phyloP scores from a whole-genome alignment of 2,797 vertebrate genomes.

The Danio choprae region DNA sequence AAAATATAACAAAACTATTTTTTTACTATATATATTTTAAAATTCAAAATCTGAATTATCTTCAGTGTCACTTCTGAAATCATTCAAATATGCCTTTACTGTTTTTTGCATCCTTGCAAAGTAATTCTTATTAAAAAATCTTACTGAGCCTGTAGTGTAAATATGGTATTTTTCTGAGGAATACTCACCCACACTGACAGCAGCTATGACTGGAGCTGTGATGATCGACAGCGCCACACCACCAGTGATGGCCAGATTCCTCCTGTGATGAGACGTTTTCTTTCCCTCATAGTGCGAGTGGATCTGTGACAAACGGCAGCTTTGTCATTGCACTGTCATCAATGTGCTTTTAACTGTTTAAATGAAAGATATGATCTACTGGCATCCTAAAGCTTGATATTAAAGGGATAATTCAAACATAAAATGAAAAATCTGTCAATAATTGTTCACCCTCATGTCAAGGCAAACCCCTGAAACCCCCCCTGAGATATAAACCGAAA shows the following conservation, averaged over 20 bases:
- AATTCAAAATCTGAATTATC: too few relatives aligned
- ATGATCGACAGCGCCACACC: slow-evolving; percentile 96
- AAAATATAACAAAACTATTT: too few relatives aligned
- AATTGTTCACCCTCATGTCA: too few relatives aligned
- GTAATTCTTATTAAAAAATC: background rate
- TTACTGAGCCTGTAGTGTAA: background rate
- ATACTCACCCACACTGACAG: slow-evolving; percentile 94
- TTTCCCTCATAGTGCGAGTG: slow-evolving; percentile 96
- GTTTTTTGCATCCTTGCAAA: background rate
- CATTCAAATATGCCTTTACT: background rate
- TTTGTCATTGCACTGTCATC: background rate
- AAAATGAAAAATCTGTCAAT: too few relatives aligned
- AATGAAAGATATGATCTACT: background rate
- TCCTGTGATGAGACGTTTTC: slow-evolving; percentile 92
- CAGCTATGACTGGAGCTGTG: slow-evolving; percentile 96
- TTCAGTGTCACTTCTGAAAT: too few relatives aligned
- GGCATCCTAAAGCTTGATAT: background rate
- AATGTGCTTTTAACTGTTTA: slow-evolving; percentile 7
- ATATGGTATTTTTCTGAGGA: background rate
- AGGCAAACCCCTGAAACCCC: too few relatives aligned
- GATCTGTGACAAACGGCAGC: slow-evolving; percentile 80
- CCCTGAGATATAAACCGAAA: too few relatives aligned
- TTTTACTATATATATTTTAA: too few relatives aligned
- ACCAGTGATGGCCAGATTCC: slow-evolving; percentile 97
- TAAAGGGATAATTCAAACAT: too few relatives aligned